Percentiles rank a stretch among this genome's conserved stretches.
Conservation (phyloP, 2,797 vertebrate species). For the Sebastes variabilis region DNA sequence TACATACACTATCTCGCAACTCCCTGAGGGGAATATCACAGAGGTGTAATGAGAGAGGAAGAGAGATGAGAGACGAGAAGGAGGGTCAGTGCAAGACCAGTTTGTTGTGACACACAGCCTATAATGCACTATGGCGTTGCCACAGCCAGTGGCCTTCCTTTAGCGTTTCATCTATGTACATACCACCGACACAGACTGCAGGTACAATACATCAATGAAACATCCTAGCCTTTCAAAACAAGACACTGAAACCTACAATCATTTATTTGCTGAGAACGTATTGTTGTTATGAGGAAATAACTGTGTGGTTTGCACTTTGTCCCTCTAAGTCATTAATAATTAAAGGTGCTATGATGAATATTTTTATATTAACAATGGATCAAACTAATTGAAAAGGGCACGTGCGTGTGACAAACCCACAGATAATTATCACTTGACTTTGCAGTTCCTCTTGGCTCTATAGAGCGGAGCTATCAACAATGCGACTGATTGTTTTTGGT, state of each 20-base stretch:
- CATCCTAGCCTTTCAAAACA: background rate
- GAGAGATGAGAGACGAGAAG: conserved; percentile 13
- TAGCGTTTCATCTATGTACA: conserved; percentile 30
- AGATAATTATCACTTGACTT: background rate
- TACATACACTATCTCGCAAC: conserved; percentile 41
- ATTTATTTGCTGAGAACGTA: background rate
- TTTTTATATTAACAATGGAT: background rate
- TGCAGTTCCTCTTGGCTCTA: background rate
- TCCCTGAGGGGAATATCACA: conserved; percentile 8
- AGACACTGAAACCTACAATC: background rate
- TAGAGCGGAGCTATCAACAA: background rate
- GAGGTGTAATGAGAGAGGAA: conserved; percentile 19
- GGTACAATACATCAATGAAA: conserved; percentile 19
- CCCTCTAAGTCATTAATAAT: background rate
- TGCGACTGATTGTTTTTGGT: background rate
- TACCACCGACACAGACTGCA: conserved; percentile 1
- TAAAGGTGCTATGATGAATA: background rate
- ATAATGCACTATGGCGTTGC: conserved; percentile 9
- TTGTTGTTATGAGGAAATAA: background rate
- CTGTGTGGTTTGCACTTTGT: background rate
- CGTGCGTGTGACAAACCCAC: background rate
- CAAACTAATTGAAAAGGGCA: background rate
- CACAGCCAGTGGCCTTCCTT: conserved; percentile 7
- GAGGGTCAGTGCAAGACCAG: background rate
- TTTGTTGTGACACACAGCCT: conserved; percentile 20